Conservation (phyloP, 2,113 vertebrate species). For the Myiopsitta monachus region DNA sequence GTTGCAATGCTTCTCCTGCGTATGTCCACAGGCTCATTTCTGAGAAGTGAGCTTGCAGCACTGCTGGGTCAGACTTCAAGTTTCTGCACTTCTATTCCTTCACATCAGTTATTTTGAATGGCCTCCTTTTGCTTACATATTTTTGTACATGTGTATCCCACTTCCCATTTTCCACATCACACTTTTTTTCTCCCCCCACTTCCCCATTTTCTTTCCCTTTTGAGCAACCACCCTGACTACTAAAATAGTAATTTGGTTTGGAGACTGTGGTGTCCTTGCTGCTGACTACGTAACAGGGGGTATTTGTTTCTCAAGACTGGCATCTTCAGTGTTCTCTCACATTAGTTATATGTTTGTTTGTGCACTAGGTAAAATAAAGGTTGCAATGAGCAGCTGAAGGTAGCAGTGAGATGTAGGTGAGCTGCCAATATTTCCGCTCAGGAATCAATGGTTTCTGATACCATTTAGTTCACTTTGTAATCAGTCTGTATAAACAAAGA, state of each 20-base stretch:
- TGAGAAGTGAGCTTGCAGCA: background rate
- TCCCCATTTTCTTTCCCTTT: background rate
- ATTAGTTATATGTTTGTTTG: background rate
- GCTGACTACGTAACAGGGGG: background rate
- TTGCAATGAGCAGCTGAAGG: background rate
- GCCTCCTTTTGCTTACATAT: background rate
- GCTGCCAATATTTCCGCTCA: background rate
- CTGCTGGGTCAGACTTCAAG: background rate
- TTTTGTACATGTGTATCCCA: background rate
- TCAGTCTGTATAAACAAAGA: background rate
- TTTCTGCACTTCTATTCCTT: background rate
- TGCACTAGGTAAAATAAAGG: background rate
- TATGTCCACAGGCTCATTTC: background rate
- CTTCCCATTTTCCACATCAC: background rate
- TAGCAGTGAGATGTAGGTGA: background rate
- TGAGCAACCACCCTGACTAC: background rate
- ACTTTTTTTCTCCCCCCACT: background rate
- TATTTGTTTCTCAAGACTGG: background rate
- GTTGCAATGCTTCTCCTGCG: background rate
- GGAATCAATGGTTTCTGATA: background rate
- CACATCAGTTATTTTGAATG: background rate
- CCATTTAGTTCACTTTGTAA: background rate
- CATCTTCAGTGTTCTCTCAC: background rate
- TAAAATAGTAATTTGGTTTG: background rate
- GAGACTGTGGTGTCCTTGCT: background rate